Evolutionary conservation across 2,888 invertebrate genomes (phyloP).

Genomic region (Corythucha ciliata): DNA sequence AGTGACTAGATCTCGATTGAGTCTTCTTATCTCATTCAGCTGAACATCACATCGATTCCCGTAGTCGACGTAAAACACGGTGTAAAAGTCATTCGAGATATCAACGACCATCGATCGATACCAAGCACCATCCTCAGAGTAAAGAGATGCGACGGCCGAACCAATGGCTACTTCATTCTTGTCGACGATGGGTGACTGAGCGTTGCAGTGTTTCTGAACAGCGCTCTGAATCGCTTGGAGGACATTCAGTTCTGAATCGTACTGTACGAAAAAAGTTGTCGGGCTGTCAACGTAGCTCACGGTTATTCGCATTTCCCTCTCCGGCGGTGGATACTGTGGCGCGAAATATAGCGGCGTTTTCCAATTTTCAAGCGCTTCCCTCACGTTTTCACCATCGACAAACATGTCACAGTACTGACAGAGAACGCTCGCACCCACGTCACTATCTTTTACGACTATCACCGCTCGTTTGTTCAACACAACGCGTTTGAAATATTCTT

Average conservation of each 20-base stretch:
- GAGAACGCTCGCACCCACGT: constrained; percentile 41
- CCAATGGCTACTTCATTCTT: constrained; percentile 39
- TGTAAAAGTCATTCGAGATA: constrained; percentile 48
- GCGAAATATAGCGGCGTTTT: constrained; percentile 26
- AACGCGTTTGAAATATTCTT: constrained; percentile 60
- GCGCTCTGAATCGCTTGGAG: constrained; percentile 59
- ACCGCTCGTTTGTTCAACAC: constrained; percentile 54
- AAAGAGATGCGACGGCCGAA: constrained; percentile 55
- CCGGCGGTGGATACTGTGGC: constrained; percentile 22
- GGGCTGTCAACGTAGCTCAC: constrained; percentile 61
- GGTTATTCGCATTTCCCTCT: constrained; percentile 33
- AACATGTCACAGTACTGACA: constrained; percentile 66
- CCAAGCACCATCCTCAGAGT: constrained; percentile 59
- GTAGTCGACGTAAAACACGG: constrained; percentile 85
- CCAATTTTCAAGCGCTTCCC: constrained; percentile 46
- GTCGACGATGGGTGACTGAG: constrained; percentile 18
- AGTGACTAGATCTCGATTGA: constrained; percentile 54
- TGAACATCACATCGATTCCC: constrained; percentile 59
- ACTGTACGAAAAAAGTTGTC: constrained; percentile 63
- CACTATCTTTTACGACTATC: constrained; percentile 49
- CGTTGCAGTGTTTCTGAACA: constrained; percentile 52
- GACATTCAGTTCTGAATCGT: constrained; percentile 51
- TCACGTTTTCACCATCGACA: constrained; percentile 49
- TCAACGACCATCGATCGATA: constrained; percentile 57
- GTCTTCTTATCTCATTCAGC: constrained; percentile 39